Evolutionary conservation across 2,797 vertebrate species (phyloP).

Genomic region (Clamator glandarius): DNA sequence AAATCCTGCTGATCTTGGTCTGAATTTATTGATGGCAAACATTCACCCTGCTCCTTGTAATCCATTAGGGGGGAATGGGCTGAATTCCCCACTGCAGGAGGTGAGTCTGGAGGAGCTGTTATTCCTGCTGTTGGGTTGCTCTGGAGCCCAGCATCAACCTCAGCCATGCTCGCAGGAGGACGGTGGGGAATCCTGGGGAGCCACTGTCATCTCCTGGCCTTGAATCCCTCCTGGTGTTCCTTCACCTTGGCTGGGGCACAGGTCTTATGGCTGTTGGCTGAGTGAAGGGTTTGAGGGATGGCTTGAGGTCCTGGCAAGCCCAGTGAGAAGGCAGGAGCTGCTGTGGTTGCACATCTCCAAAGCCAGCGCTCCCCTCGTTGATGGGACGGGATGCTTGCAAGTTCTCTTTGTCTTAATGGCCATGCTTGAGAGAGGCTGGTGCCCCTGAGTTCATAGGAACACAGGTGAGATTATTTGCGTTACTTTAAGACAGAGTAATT

Average conservation of each 20-base stretch:
- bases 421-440: background rate
- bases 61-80: too few species aligned
- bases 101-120: background rate
- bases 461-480: conserved; percentile 13
- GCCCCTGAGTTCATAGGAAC: background rate
- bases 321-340: background rate
- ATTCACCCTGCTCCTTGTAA: background rate
- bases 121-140: background rate
- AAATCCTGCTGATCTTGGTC: too few species aligned
- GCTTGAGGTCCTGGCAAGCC: background rate
- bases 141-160: background rate
- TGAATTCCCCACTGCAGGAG: background rate
- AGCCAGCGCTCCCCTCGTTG: fast-evolving
- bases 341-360: background rate
- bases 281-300: background rate
- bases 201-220: background rate
- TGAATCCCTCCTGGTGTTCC: background rate
- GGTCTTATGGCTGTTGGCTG: background rate
- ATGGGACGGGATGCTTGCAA: fast-evolving
- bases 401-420: background rate
- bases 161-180: background rate
- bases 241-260: too few species aligned
- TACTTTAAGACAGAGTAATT: conserved; percentile 63
- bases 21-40: background rate
- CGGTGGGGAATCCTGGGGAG: background rate